These are phyloP conservation scores for Eretmochelys imbricata DNA, from an alignment of 2,113 vertebrate genomes.

Conservation along the genomic window DNA sequence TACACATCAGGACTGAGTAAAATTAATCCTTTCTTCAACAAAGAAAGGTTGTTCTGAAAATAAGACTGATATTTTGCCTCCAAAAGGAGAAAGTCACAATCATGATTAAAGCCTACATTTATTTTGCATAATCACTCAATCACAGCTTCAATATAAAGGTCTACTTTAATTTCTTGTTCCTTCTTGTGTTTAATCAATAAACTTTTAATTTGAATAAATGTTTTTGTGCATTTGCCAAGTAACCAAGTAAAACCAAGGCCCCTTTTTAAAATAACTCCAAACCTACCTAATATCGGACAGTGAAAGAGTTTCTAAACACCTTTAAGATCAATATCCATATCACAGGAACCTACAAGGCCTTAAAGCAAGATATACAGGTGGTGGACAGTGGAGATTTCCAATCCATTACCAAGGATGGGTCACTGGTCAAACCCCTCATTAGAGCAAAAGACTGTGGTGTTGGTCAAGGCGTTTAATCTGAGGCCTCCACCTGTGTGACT, in stretches of 20 bases:
- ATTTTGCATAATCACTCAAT: neutral
- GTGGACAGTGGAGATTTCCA: neutral
- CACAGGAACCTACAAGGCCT: neutral
- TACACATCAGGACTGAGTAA: neutral
- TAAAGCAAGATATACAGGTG: neutral
- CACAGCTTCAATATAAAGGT: neutral
- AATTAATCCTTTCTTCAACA: neutral
- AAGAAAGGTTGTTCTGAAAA: neutral
- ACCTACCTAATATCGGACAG: neutral
- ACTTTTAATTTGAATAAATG: neutral
- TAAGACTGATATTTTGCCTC: neutral
- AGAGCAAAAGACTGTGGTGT: rapidly evolving
- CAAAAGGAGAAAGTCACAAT: neutral
- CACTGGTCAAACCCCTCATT: neutral
- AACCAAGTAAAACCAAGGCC: neutral
- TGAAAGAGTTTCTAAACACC: neutral
- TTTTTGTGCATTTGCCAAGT: neutral
- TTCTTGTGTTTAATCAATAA: neutral
- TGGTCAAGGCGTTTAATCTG: neutral
- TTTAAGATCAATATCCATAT: neutral
- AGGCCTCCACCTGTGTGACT: neutral
- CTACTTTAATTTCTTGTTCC: neutral
- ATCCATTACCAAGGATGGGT: neutral
- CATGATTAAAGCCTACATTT: neutral
- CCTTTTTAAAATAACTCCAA: neutral